Evolutionary conservation across 2,888 invertebrate genomes (phyloP).

Genomic region (Druceiella hillmani): DNA sequence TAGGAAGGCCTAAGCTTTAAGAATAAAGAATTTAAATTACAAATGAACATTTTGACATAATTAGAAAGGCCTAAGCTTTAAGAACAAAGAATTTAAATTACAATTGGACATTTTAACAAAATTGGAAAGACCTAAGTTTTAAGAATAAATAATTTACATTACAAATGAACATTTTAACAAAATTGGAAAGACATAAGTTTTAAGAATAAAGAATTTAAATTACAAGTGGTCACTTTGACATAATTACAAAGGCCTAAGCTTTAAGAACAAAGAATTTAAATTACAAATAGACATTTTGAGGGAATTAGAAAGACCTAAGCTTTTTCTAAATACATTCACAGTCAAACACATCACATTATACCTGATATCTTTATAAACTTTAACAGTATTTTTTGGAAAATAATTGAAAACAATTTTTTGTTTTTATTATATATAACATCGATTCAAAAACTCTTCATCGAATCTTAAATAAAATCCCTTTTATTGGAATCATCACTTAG

Average conservation of each 20-base stretch:
- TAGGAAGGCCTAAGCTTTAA: conserved; percentile 4
- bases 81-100: conserved; percentile 6
- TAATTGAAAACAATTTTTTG: too few relatives aligned
- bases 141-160: background rate
- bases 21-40: conserved; percentile 5
- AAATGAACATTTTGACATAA: background rate
- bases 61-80: too few relatives aligned
- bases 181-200: background rate
- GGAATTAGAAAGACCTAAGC: background rate
- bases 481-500: too few relatives aligned
- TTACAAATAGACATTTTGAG: background rate
- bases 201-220: background rate
- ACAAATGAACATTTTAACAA: background rate
- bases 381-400: too few relatives aligned
- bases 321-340: too few relatives aligned
- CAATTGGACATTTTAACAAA: conserved; percentile 4
- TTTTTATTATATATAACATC: too few relatives aligned
- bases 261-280: background rate
- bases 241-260: background rate
- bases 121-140: background rate
- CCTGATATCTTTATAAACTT: too few relatives aligned
- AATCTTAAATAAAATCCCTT: too few relatives aligned
- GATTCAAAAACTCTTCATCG: too few relatives aligned
- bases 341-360: too few relatives aligned
- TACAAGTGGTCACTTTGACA: too few relatives aligned